These are phyloP conservation scores for Datnioides undecimradiatus DNA, from an alignment of 2,113 vertebrate genomes.

Conservation along the genomic window DNA sequence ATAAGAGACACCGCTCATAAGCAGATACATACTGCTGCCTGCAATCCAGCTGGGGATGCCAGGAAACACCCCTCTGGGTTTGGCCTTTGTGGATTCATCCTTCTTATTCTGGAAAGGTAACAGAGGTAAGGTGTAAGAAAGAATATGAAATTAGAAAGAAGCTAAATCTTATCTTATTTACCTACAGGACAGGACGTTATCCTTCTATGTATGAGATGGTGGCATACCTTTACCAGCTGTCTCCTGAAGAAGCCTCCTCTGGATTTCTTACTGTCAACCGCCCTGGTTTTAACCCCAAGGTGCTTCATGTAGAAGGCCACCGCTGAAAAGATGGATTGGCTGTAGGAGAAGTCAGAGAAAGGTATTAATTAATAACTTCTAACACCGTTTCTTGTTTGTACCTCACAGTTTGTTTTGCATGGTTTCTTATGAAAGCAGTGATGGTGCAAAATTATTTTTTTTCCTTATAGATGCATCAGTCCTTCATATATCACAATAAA, in stretches of 20 bases:
- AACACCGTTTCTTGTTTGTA: neutral
- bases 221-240: constrained; percentile 78
- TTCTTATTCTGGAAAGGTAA: constrained; percentile 79
- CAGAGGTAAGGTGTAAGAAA: neutral
- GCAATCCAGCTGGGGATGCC: constrained; percentile 86
- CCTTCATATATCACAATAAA: constrained; percentile 4
- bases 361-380: neutral
- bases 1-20: neutral
- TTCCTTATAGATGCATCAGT: neutral
- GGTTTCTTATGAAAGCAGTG: neutral
- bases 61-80: constrained; percentile 80
- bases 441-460: neutral
- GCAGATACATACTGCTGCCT: constrained; percentile 73
- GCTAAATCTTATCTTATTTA: too few species aligned
- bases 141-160: neutral
- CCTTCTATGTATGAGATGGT: neutral
- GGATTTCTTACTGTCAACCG: constrained; percentile 89
- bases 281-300: constrained; percentile 89
- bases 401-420: neutral
- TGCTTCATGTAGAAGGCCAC: constrained; percentile 91
- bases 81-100: constrained; percentile 84
- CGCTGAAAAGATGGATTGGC: constrained; percentile 87
- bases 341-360: constrained; percentile 55
- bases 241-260: constrained; percentile 89
- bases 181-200: neutral